Evolutionary conservation across 2,797 vertebrate species (phyloP), one percentile per base, ranked within the genome.

Genomic region (Triplophysa bombifrons): DNA sequence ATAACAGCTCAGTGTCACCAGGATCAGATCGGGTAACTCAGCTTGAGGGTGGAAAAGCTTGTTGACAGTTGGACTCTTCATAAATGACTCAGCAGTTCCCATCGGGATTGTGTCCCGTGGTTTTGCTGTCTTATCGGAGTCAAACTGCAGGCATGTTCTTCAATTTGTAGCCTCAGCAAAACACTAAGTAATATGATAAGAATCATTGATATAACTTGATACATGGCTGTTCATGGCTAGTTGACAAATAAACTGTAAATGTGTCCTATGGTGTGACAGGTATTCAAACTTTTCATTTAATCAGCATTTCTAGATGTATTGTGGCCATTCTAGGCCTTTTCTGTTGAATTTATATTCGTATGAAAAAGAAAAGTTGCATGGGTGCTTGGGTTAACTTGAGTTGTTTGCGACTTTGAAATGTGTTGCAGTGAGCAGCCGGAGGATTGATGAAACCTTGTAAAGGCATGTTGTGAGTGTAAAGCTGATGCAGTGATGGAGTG

Each of bases 1-100:
- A 46, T 48, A 51, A 73, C 22, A 80, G 58, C 51, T 60, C 16
- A 0, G 38, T 65, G 63, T 65, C 34, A 65, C 19, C 63, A 58
- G 71, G 22, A 65, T 72, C 38, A 50, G 61, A 58, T 80, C 41
- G 14, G 63, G 70, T 80, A 73, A 48, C 70, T 50, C 17, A 10
- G 13, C 30, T 27, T 44, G 19, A 72, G 38, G 34, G 14, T 30
- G 58, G 56, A 55, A 71, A 71, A 64, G 60, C 63, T 48, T 50
- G 46, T 16, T n/a, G 77, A 72, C 0, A 1, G 50, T 56, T 56
- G 51, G 61, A 20, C 22, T 17, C 61, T 66, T 61, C 53, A 30
- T 55, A 72, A 72, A 72, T 72, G 77, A 72, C 77, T 72, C 67
- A 7, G 46, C 30, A 63, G 30, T 64, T 64, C 68, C 17, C 30